These are phyloP conservation scores for Oscheius sp. DNA, from an alignment of 1,140 invertebrate genomes.

Conservation along the genomic window DNA sequence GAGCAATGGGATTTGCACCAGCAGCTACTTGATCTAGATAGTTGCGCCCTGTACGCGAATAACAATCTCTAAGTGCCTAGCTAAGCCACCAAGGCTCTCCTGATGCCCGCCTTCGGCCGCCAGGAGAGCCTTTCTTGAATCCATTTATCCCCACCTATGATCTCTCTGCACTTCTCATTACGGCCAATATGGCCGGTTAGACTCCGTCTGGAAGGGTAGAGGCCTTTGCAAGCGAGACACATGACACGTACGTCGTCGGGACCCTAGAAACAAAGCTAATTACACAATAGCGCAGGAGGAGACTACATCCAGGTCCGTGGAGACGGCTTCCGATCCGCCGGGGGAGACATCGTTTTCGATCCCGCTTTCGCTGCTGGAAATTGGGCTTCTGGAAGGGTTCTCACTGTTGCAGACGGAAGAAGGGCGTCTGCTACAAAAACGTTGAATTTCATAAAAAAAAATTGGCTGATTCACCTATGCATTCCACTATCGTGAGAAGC, in stretches of 20 bases:
- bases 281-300: not conserved
- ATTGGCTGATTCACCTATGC: no score
- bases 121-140: no score
- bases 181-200: slow-evolving; percentile 52
- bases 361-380: not conserved
- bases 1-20: slow-evolving; percentile 24
- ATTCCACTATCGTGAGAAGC: not conserved
- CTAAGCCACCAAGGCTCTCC: not conserved
- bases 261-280: not conserved
- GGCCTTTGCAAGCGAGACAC: slow-evolving; percentile 50
- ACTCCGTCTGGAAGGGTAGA: slow-evolving; percentile 43
- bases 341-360: slow-evolving; percentile 8
- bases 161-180: slow-evolving; percentile 48
- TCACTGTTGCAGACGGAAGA: slow-evolving; percentile 1
- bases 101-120: no score
- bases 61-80: not conserved
- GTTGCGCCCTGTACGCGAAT: slow-evolving; percentile 33
- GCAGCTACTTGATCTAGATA: slow-evolving; percentile 44
- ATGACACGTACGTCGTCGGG: slow-evolving; percentile 36
- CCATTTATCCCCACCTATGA: slow-evolving; percentile 30
- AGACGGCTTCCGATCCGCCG: slow-evolving; percentile 5
- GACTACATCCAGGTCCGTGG: slow-evolving; percentile 20
- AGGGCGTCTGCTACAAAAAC: not conserved
- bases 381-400: not conserved
- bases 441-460: not conserved